A percentile compares a stretch with the other conserved stretches of the same genome.
phyloP scores from a whole-genome alignment of 2,797 vertebrate genomes.

The Benthosema pterotum region DNA sequence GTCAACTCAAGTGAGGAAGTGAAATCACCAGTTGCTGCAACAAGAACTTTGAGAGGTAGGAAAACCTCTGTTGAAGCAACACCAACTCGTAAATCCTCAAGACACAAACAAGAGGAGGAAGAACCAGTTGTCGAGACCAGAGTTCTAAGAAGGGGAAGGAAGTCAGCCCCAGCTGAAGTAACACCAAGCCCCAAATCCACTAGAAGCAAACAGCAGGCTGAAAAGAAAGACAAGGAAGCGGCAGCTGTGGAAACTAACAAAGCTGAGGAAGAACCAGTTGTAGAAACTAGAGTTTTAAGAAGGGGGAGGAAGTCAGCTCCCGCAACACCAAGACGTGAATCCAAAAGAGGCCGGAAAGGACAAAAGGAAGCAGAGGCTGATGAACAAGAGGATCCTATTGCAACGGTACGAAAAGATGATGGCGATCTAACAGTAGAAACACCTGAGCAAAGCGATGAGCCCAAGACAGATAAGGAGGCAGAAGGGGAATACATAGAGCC shows the following conservation, averaged over 20 bases:
- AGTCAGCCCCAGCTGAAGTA: not conserved
- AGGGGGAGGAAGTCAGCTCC: conserved; percentile 24
- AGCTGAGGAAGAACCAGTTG: conserved; percentile 11
- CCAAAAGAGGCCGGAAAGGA: conserved; percentile 20
- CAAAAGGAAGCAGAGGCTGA: conserved; percentile 27
- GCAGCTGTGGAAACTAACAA: not conserved
- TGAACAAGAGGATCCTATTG: conserved; percentile 60
- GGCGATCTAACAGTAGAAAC: no score
- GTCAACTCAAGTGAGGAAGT: not conserved
- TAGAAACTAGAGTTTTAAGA: conserved; percentile 15
- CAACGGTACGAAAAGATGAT: no score
- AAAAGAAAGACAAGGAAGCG: conserved; percentile 9
- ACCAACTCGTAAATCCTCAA: conserved; percentile 1
- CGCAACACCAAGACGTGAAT: not conserved
- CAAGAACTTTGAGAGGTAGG: conserved; percentile 12
- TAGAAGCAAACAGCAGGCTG: conserved; percentile 10
- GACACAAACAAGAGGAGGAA: conserved; percentile 10
- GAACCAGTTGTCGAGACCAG: not conserved
- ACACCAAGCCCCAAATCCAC: conserved; percentile 7
- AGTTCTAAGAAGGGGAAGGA: no score
- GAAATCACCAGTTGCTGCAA: conserved; percentile 8
- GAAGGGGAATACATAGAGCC: conserved; percentile 72
- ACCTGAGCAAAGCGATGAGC: no score
- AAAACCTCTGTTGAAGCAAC: conserved; percentile 8
- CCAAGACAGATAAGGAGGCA: conserved; percentile 55